A percentile compares a stretch with the other conserved stretches of the same genome.
Conservation (phyloP, 2,797 vertebrate genomes). For the Jordanella pulchra region DNA sequence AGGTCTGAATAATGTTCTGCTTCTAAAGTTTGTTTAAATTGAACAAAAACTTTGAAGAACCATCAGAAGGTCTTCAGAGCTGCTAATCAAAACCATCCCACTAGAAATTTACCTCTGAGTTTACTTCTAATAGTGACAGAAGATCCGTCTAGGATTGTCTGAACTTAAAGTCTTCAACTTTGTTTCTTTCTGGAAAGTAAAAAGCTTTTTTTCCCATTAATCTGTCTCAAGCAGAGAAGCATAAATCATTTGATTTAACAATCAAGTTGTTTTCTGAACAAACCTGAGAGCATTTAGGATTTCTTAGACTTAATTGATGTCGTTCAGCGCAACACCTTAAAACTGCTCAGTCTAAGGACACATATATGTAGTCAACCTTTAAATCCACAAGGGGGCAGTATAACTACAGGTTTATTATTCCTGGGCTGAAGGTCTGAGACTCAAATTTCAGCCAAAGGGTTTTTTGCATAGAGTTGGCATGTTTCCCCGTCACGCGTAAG, state of each 20-base stretch:
- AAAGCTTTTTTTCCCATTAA: background rate
- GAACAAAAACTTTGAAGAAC: too few relatives aligned
- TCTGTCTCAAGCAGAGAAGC: background rate
- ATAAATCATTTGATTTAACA: background rate
- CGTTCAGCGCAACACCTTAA: background rate
- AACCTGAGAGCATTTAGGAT: background rate
- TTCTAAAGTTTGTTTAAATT: background rate
- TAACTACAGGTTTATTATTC: background rate
- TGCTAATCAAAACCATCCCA: too few relatives aligned
- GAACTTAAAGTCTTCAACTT: background rate
- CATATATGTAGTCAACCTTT: background rate
- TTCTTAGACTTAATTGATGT: background rate
- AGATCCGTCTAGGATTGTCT: background rate
- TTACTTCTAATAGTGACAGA: background rate
- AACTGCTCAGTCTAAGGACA: background rate
- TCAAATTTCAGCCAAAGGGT: too few relatives aligned
- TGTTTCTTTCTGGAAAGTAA: background rate
- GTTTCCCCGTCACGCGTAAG: too few relatives aligned
- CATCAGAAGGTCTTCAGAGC: background rate
- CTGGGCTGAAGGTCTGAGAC: too few relatives aligned
- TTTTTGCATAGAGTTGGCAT: too few relatives aligned
- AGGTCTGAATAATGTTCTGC: background rate
- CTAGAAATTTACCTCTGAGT: too few relatives aligned
- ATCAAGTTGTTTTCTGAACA: background rate
- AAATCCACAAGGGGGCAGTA: slow-evolving; percentile 46